Conservation (phyloP, 2,113 vertebrate species). For the Pimephales promelas region DNA sequence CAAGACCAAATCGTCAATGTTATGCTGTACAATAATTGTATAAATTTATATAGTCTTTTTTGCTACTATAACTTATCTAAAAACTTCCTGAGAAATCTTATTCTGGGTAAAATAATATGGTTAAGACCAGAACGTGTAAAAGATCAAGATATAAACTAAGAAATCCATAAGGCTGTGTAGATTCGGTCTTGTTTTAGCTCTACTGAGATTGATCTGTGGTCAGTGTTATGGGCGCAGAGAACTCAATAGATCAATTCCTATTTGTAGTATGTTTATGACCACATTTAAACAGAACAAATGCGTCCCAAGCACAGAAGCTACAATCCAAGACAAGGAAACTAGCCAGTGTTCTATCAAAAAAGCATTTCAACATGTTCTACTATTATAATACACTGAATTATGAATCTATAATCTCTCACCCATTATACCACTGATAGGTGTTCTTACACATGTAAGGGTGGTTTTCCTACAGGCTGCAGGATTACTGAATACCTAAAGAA, state of each 20-base stretch:
- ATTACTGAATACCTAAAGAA: background rate
- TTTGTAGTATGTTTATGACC: slow-evolving; percentile 31
- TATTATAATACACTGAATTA: background rate
- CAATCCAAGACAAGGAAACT: background rate
- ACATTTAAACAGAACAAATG: slow-evolving; percentile 29
- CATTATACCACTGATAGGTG: background rate
- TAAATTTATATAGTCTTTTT: background rate
- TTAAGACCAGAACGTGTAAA: background rate
- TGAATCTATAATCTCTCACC: background rate
- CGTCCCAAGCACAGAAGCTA: background rate
- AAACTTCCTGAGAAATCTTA: background rate
- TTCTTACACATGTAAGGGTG: background rate
- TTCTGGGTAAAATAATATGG: background rate
- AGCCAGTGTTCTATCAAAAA: background rate
- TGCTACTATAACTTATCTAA: background rate
- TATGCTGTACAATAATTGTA: background rate
- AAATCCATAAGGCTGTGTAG: slow-evolving; percentile 16
- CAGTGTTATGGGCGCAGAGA: slow-evolving; percentile 20
- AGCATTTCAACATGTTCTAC: background rate
- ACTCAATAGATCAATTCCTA: slow-evolving; percentile 38
- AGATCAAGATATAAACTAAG: slow-evolving; percentile 1
- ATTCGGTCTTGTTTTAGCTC: slow-evolving; percentile 15
- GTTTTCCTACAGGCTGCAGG: background rate
- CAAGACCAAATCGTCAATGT: background rate
- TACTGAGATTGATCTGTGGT: slow-evolving; percentile 37